Conservation (phyloP, 1,140 invertebrate species). For the Battus philenor region DNA sequence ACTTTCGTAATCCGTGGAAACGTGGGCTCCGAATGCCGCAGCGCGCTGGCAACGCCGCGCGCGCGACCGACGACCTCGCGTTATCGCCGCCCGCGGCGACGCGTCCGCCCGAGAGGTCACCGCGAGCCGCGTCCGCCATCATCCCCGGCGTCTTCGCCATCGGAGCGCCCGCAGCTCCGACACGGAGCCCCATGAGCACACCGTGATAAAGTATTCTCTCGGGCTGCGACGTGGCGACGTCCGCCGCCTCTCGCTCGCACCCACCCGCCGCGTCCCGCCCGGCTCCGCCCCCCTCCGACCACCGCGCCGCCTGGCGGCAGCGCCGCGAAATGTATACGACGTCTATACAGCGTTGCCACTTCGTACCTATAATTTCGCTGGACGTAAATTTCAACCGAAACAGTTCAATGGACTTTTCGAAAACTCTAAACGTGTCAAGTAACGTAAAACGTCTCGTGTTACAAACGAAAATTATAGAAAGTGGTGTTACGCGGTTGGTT, state of each 20-base stretch:
- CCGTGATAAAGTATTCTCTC: constrained; percentile 48
- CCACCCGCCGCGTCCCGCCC: constrained; percentile 39
- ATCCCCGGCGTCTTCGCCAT: constrained; percentile 46
- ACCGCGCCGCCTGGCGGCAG: constrained; percentile 58
- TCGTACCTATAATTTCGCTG: constrained; percentile 75
- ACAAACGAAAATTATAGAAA: constrained; percentile 45
- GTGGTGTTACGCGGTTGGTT: constrained; percentile 58
- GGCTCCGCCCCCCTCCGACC: constrained; percentile 52
- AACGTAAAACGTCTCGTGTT: constrained; percentile 56
- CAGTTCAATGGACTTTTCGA: constrained; percentile 76
- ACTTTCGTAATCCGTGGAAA: constrained; percentile 60
- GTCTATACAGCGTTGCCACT: constrained; percentile 75
- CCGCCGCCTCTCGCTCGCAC: constrained; percentile 36
- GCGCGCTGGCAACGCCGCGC: constrained; percentile 62
- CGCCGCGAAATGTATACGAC: constrained; percentile 50
- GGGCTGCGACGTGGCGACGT: constrained; percentile 46
- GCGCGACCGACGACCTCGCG: constrained; percentile 63
- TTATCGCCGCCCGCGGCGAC: constrained; percentile 60
- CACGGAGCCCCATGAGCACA: constrained; percentile 52
- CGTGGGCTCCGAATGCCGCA: constrained; percentile 45
- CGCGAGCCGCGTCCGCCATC: constrained; percentile 36
- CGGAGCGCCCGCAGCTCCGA: constrained; percentile 51
- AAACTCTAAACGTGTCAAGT: constrained; percentile 64
- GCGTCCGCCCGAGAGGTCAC: constrained; percentile 59
- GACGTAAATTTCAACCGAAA: constrained; percentile 75